Evolutionary conservation across 2,888 invertebrate genomes (phyloP).

Genomic region (Drosophila merina): DNA sequence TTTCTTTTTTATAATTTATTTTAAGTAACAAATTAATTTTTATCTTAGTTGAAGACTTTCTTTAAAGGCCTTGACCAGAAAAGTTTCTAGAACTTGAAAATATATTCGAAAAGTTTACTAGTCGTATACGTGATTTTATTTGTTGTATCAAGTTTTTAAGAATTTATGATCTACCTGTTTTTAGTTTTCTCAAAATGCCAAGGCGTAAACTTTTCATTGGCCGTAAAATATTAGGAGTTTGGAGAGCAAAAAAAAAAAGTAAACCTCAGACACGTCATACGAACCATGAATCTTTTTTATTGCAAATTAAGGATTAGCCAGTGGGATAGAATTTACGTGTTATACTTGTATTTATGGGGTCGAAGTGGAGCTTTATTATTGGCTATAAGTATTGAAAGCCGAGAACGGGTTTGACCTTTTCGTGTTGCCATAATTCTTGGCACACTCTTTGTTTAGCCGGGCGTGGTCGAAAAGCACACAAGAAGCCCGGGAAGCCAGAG

Average conservation of each 20-base stretch:
- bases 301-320: constrained; percentile 43
- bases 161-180: constrained; percentile 5
- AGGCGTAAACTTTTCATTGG: constrained; percentile 1
- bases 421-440: constrained; percentile 44
- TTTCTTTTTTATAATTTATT: too few species aligned
- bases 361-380: constrained; percentile 15
- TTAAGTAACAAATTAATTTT: too few species aligned
- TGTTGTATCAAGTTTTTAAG: background rate
- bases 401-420: constrained; percentile 48
- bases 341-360: constrained; percentile 25
- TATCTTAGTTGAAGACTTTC: too few species aligned
- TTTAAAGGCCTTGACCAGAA: background rate
- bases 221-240: constrained; percentile 6
- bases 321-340: constrained; percentile 24
- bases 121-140: constrained; percentile 1
- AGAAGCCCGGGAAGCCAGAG: constrained; percentile 9
- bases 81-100: background rate
- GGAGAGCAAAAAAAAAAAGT: background rate
- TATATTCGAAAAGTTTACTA: background rate
- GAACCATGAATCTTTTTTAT: constrained; percentile 40
- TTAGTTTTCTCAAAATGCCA: background rate
- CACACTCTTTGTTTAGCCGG: constrained; percentile 38
- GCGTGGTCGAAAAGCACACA: constrained; percentile 30
- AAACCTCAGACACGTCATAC: constrained; percentile 3
- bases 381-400: constrained; percentile 42